Conservation (phyloP, 2,888 invertebrate species). For the Cantharis rustica region DNA sequence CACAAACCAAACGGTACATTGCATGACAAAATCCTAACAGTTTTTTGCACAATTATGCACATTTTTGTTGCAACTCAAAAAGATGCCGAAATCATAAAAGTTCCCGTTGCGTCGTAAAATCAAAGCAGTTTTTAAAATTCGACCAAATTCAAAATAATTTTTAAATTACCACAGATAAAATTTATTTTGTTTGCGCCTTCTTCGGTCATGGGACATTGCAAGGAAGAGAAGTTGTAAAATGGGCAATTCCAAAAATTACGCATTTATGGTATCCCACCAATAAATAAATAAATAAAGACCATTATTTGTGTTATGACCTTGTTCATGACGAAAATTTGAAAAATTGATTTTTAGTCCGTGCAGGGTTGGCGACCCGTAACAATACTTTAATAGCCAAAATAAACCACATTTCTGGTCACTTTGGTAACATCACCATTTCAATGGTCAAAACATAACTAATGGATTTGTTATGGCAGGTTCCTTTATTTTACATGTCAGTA, state of each 20-base stretch:
- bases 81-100: constrained; percentile 6
- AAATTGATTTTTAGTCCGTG: background rate
- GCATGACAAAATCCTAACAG: constrained; percentile 9
- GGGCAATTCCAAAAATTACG: background rate
- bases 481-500: constrained; percentile 5
- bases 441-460: constrained; percentile 22
- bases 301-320: constrained; percentile 20
- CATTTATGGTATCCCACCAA: constrained; percentile 16
- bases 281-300: constrained; percentile 25
- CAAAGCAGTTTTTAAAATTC: background rate
- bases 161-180: background rate
- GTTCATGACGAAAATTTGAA: background rate
- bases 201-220: background rate
- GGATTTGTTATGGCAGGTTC: constrained; percentile 13
- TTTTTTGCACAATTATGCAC: constrained; percentile 7
- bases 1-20: background rate
- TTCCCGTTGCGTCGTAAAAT: background rate
- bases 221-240: background rate
- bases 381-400: constrained; percentile 13
- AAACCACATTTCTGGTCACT: constrained; percentile 24
- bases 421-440: constrained; percentile 13
- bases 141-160: background rate
- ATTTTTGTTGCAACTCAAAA: background rate
- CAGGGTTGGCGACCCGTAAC: constrained; percentile 12
- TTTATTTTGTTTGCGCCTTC: background rate